Evolutionary conservation across 1,140 invertebrate genomes (phyloP), one percentile per base, ranked within the genome.

Genomic region (Cydia amplana): DNA sequence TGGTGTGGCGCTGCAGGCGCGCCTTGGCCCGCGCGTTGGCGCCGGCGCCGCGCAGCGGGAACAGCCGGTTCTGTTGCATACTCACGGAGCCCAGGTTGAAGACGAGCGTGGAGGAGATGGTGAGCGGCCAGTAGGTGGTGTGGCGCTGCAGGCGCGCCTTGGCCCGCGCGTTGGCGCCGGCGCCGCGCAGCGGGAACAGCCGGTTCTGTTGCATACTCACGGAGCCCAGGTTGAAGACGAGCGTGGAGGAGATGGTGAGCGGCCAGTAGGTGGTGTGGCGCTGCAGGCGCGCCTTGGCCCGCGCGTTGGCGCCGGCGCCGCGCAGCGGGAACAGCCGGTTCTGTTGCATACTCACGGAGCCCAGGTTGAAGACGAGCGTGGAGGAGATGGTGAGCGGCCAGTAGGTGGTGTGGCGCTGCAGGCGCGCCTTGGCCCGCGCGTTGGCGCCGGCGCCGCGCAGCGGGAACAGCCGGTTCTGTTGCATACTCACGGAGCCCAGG

Each of bases 351-450:
- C 94, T 95, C 93, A 97, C 96, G 74, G 95, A 95, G 85, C 95
- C 95, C 76, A 98, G 93, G 85, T 98, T 98, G 83, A 97, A 99
- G 80, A 99, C 95, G 12, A 98, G 95, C 0, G 98, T 98, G 4
- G 97, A 96, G 16, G 96, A 97, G 67, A 98, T 97, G 6, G 97
- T 98, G 70, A 99, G 94, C 0, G 98, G 98, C 97, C 98, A 99
- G 91, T 98, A 98, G 70, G 96, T 95, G 0, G 98, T 98, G 77
- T 96, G 94, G 36, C 97, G 93, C 65, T 96, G 95, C 0, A 99
- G 83, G 67, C 95, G 93, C 4, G 94, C 92, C 77, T 96, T 94
- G 74, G 97, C 95, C 87, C 94, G 94, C 18, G 94, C 92, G 51
- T 95, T 93, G 46, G 94, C 92, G 46, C 91, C 89, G 2, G 85